A percentile compares a stretch with the other conserved stretches of the same genome.
Conservation (phyloP, 2,888 invertebrate genomes). For the Nipponacmea schrenckii region DNA sequence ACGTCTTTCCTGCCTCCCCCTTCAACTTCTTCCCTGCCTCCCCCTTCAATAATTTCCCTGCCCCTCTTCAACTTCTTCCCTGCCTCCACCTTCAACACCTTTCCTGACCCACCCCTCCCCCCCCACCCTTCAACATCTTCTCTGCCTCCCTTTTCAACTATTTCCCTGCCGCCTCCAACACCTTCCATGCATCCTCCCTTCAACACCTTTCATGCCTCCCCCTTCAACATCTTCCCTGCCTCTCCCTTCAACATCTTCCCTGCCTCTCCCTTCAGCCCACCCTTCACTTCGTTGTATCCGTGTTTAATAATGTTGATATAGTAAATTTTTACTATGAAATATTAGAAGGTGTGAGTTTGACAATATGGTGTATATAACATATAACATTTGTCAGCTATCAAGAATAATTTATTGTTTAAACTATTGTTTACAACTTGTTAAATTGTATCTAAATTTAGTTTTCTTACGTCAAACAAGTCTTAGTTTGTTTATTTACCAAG, state of each 20-base stretch:
- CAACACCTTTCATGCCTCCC: neutral
- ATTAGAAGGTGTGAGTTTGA: no score
- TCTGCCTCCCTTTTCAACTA: neutral
- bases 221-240: slow-evolving; percentile 2
- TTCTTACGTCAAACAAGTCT: no score
- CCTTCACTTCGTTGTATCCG: neutral
- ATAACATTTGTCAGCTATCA: no score
- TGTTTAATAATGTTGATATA: neutral
- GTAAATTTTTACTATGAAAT: no score
- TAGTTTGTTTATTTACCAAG: no score
- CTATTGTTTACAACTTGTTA: no score
- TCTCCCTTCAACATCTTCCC: slow-evolving; percentile 10
- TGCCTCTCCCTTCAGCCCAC: neutral
- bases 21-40: neutral
- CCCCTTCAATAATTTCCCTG: neutral
- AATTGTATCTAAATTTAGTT: no score
- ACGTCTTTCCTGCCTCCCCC: neutral
- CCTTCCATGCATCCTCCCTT: neutral
- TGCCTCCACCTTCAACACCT: neutral
- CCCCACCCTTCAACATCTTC: neutral
- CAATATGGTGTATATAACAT: no score
- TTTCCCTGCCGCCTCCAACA: neutral
- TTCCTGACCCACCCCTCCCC: neutral
- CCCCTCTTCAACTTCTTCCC: neutral
- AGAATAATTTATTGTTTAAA: no score